Conservation (phyloP, 2,113 vertebrate species). For the Diphyllodes magnificus region DNA sequence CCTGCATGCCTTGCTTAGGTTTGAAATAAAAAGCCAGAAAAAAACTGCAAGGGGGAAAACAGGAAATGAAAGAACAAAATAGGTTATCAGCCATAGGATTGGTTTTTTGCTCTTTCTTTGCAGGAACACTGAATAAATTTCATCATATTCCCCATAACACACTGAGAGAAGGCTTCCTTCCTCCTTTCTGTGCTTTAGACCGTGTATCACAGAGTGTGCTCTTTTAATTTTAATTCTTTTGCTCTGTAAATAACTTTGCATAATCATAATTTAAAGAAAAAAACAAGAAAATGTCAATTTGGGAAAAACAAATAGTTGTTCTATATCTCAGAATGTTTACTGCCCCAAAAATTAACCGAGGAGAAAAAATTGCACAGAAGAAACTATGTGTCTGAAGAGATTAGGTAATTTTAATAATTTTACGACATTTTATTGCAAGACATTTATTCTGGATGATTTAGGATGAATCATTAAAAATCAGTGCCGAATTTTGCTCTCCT, state of each 20-base stretch:
- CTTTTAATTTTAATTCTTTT: not conserved
- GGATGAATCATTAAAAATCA: not conserved
- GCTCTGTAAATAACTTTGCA: not conserved
- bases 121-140: not conserved
- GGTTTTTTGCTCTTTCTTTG: not conserved
- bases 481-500: not conserved
- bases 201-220: not conserved
- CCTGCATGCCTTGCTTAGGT: fast-evolving
- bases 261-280: not conserved
- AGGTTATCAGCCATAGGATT: not conserved
- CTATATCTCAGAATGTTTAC: not conserved
- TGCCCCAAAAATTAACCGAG: not conserved
- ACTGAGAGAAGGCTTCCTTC: not conserved
- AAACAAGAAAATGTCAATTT: not conserved
- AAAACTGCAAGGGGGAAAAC: fast-evolving
- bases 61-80: not conserved
- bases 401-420: not conserved
- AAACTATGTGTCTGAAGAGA: not conserved
- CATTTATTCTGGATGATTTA: conserved; percentile 10
- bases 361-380: not conserved
- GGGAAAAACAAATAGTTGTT: not conserved
- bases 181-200: not conserved
- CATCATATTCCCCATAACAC: not conserved
- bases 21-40: not conserved
- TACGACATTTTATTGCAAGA: not conserved